Evolutionary conservation across 2,888 invertebrate genomes (phyloP), one percentile per base, ranked within the genome.

Genomic region (Aleiodes alternator): DNA sequence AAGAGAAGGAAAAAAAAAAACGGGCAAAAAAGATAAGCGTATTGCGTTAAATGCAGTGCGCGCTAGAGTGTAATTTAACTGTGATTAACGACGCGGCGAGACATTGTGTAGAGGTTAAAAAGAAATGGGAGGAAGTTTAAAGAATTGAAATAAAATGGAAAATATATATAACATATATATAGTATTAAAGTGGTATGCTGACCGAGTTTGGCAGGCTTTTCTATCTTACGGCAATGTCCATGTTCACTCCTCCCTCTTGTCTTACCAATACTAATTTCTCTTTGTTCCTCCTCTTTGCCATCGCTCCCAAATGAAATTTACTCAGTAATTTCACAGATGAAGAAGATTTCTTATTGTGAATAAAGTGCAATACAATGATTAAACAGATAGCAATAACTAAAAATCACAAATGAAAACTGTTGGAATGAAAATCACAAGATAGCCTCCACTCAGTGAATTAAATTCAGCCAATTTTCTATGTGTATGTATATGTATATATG

Each of bases 31-130:
- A 43, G 61, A 43, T 61, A 43, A 61, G 61, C 14, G 61, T 61
- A 61, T 61, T 61, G 61, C 64, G 16, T 64, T 64, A 64, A 48
- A 64, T 43, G 43, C 64, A 64, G 31, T 69, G 53, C 38, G 29
- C 48, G 53, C 43, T 56, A 56, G 69, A 69, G 69, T 76, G 76
- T 73, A 70, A 78, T 78, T 76, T 55, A 68, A 66, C 16, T 48
- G 56, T 70, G 73, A 73, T 76, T 75, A 75, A 75, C 75, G 75
- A 75, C 71, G 31, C 70, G 51, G 70, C 64, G 64, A 59, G 34
- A 69, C 64, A 48, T 48, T 64, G 61, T 23, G 9, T 43, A 43
- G 43, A 43, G 43, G 43, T 11, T 43, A 43, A 43, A 43, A 43
- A 43, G 43, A 43, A 43, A 43, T 43, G 43, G 43, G 43, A 43